Percentiles rank a stretch among this genome's conserved stretches.
phyloP scores from a whole-genome alignment of 2,888 invertebrate species.

The Synergus umbraculus region DNA sequence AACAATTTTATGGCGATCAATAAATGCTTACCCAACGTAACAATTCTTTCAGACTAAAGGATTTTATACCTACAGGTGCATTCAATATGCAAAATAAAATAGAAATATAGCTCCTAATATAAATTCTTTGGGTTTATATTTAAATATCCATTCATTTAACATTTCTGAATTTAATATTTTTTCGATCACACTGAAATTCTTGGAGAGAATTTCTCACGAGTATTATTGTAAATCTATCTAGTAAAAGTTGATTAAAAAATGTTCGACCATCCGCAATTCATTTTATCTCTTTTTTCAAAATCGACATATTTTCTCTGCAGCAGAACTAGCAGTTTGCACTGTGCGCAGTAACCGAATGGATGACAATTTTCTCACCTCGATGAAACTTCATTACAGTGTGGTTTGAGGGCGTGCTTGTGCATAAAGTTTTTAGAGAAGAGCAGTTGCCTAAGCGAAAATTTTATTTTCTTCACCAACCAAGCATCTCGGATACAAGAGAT shows the following conservation, averaged over 20 bases:
- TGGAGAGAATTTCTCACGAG: background rate
- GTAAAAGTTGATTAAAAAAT: background rate
- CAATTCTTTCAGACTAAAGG: background rate
- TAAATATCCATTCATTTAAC: background rate
- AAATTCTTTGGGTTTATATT: background rate
- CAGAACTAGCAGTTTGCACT: background rate
- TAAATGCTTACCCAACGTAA: background rate
- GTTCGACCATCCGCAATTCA: background rate
- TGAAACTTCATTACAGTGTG: slow-evolving; percentile 17
- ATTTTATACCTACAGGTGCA: background rate
- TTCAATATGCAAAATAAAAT: background rate
- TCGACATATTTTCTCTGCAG: background rate
- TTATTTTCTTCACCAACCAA: slow-evolving; percentile 32
- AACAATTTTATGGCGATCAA: slow-evolving; percentile 18
- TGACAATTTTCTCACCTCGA: slow-evolving; percentile 18
- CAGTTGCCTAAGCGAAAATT: slow-evolving; percentile 33
- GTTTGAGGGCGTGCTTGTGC: slow-evolving; percentile 10
- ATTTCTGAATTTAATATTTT: background rate
- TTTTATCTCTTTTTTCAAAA: background rate
- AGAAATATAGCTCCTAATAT: background rate
- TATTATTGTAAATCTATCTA: background rate
- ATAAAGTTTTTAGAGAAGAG: slow-evolving; percentile 28
- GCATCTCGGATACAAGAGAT: slow-evolving; percentile 27
- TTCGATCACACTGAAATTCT: background rate
- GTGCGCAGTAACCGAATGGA: background rate